Percentiles rank a stretch among this genome's conserved stretches.
These are phyloP conservation scores for Microhierax caerulescens DNA, from an alignment of 2,797 vertebrate species.

Conservation along the genomic window DNA sequence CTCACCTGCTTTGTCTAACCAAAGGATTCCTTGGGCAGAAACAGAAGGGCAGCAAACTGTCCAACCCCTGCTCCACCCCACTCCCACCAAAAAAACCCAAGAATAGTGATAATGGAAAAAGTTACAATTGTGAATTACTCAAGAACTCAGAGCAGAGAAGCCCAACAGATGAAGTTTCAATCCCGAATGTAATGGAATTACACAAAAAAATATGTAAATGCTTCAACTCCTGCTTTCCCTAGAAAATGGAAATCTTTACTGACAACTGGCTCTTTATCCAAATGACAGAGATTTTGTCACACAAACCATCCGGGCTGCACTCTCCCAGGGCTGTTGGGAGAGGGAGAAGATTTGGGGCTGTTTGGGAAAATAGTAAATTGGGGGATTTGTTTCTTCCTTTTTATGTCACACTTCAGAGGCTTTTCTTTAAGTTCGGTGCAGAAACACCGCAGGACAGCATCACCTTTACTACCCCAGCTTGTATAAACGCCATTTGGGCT, in stretches of 20 bases:
- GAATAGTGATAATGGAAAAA: neutral
- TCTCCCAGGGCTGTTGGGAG: neutral
- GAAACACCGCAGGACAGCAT: neutral
- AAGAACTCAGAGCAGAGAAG: neutral
- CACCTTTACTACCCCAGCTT: neutral
- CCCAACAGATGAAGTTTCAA: neutral
- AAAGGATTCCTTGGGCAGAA: rapidly evolving
- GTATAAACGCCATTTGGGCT: neutral
- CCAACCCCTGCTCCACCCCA: neutral
- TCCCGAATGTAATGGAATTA: neutral
- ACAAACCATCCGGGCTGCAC: neutral
- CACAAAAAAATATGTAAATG: rapidly evolving
- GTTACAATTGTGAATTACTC: neutral
- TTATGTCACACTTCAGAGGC: neutral
- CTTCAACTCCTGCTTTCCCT: neutral
- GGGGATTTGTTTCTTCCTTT: neutral
- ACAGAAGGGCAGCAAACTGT: neutral
- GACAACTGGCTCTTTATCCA: neutral
- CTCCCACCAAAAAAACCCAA: rapidly evolving
- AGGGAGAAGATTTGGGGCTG: neutral
- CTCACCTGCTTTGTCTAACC: neutral
- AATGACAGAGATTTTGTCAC: too few relatives aligned
- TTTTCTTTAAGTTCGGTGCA: neutral
- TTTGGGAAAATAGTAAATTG: neutral
- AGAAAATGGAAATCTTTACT: neutral